Percentiles rank a stretch among this genome's conserved stretches.
Conservation (phyloP, 1,140 invertebrate species). For the Oryzaephilus surinamensis region DNA sequence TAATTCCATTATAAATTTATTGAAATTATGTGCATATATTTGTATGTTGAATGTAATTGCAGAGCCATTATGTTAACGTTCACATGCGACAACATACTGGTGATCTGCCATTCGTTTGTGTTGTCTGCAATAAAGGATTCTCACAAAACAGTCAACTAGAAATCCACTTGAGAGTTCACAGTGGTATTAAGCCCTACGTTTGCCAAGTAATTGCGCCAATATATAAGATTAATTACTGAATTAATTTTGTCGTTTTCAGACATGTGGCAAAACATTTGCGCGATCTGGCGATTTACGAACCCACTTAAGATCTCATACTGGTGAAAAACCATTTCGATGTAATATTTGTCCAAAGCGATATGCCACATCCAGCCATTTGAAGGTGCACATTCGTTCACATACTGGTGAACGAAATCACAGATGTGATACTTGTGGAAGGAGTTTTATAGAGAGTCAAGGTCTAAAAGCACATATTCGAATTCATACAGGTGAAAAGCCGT, state of each 20-base stretch:
- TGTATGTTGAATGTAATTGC: constrained; percentile 4
- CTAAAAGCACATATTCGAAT: constrained; percentile 42
- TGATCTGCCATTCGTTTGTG: constrained; percentile 25
- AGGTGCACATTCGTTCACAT: constrained; percentile 55
- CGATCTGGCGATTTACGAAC: constrained; percentile 24
- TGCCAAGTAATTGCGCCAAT: constrained; percentile 12
- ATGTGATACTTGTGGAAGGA: constrained; percentile 44
- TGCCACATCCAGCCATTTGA: constrained; percentile 17
- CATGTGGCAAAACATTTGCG: constrained; percentile 20
- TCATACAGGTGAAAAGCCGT: constrained; percentile 44
- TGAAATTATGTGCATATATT: neutral
- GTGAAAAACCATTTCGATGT: constrained; percentile 64
- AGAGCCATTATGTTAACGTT: constrained; percentile 21
- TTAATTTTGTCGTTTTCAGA: constrained; percentile 12
- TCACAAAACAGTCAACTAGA: constrained; percentile 18
- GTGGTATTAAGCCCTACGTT: constrained; percentile 17
- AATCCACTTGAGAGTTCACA: constrained; percentile 19
- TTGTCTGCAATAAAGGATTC: constrained; percentile 26
- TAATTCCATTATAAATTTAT: neutral
- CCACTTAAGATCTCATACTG: constrained; percentile 26
- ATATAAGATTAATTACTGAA: neutral
- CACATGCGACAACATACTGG: constrained; percentile 23
- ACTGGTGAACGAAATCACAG: constrained; percentile 51
- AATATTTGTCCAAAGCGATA: constrained; percentile 51
- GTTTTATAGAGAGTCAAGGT: constrained; percentile 41